These are phyloP conservation scores for Nasonia giraulti DNA, from an alignment of 1,140 invertebrate species.

Conservation along the genomic window DNA sequence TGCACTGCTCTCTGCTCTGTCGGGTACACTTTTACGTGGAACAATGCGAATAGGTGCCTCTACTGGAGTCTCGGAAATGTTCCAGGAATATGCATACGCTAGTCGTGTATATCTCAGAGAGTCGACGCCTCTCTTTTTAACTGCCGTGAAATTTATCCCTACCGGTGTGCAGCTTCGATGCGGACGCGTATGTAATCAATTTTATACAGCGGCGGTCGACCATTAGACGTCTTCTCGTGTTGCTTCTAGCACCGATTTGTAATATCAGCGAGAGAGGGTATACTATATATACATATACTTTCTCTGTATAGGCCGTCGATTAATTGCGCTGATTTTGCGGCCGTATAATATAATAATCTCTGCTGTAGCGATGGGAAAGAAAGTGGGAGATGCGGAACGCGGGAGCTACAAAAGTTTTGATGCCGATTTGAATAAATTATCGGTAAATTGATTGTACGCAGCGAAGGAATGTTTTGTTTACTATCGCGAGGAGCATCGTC, in stretches of 20 bases:
- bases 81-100: constrained; percentile 14
- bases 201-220: not conserved
- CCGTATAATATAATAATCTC: not conserved
- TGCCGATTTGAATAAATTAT: not conserved
- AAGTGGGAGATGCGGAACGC: not conserved
- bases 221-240: constrained; percentile 1
- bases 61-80: constrained; percentile 35
- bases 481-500: not conserved
- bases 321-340: constrained; percentile 2
- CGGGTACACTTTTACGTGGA: constrained; percentile 21
- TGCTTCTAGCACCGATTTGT: constrained; percentile 1
- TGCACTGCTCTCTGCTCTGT: constrained; percentile 22
- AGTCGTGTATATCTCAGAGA: not conserved
- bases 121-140: constrained; percentile 34
- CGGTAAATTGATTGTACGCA: not conserved
- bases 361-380: not conserved
- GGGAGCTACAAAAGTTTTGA: not conserved
- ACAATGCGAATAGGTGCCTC: constrained; percentile 42
- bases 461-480: not conserved
- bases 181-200: constrained; percentile 25
- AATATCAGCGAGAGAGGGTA: not conserved
- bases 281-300: not conserved
- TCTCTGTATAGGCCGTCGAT: not conserved
- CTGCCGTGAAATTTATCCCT: constrained; percentile 39
- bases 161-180: not conserved